Evolutionary conservation across 2,113 vertebrate species (phyloP).

Genomic region (Chionomys nivalis): DNA sequence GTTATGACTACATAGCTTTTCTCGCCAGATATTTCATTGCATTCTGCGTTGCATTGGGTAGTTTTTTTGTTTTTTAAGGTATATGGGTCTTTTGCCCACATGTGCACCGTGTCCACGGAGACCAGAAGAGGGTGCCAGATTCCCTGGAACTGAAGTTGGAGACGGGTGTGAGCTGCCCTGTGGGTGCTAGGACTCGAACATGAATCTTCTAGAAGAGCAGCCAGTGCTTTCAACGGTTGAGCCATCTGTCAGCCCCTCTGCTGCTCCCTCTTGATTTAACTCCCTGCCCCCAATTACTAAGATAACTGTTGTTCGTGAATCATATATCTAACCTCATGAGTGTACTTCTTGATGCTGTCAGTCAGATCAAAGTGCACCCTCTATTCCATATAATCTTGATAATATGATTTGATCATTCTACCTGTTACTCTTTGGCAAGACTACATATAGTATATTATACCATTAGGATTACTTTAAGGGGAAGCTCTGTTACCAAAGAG

Average conservation of each 20-base stretch:
- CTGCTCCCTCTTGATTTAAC: constrained; percentile 4
- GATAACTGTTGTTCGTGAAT: background rate
- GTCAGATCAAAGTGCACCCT: background rate
- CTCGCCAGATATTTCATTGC: background rate
- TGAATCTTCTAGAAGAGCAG: too few relatives aligned
- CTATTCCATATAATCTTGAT: background rate
- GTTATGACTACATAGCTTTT: background rate
- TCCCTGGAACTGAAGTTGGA: background rate
- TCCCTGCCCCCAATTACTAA: background rate
- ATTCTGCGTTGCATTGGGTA: background rate
- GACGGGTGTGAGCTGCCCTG: background rate
- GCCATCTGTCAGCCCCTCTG: background rate
- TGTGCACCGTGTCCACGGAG: background rate
- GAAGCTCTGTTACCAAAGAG: background rate
- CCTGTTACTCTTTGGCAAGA: background rate
- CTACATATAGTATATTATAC: background rate
- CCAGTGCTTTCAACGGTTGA: background rate
- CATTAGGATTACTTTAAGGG: background rate
- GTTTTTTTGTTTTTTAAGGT: background rate
- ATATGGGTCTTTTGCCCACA: background rate
- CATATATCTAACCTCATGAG: background rate
- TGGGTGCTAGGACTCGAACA: background rate
- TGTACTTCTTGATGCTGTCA: background rate
- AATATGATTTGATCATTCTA: background rate
- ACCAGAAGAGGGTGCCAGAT: background rate